phyloP scores from a whole-genome alignment of 2,797 vertebrate genomes.

The Rhynchotus rufescens region DNA sequence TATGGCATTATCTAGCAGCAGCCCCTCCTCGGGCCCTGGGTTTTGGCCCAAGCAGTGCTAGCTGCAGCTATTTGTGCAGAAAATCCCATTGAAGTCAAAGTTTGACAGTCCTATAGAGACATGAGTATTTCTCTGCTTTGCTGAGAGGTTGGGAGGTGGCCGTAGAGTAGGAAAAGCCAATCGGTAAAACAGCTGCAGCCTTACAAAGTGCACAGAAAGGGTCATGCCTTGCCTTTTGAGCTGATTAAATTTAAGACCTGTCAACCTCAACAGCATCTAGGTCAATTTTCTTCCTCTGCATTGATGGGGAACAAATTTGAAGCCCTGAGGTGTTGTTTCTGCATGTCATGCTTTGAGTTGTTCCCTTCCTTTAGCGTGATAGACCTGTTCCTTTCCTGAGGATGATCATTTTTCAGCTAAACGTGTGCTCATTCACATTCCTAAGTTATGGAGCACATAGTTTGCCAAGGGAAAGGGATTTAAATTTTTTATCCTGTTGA shows the following conservation, averaged over 20 bases:
- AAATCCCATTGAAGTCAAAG: neutral
- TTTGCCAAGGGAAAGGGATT: neutral
- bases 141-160: neutral
- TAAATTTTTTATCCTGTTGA: conserved; percentile 3
- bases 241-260: conserved; percentile 46
- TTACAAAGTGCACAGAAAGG: neutral
- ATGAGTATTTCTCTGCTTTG: neutral
- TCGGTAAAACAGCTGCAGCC: conserved; percentile 50
- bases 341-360: neutral
- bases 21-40: neutral
- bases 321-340: conserved; percentile 54
- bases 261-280: neutral
- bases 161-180: conserved; percentile 1
- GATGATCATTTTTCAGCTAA: conserved; percentile 26
- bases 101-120: neutral
- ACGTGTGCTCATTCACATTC: neutral
- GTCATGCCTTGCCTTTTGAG: neutral
- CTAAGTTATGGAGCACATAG: neutral
- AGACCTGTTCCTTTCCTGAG: conserved; percentile 28
- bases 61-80: neutral
- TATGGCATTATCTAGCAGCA: neutral
- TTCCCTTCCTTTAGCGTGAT: neutral
- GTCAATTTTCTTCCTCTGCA: conserved; percentile 51
- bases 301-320: conserved; percentile 53
- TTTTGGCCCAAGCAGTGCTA: rapidly evolving